phyloP scores from a whole-genome alignment of 1,140 invertebrate genomes.

The Samia ricini region DNA sequence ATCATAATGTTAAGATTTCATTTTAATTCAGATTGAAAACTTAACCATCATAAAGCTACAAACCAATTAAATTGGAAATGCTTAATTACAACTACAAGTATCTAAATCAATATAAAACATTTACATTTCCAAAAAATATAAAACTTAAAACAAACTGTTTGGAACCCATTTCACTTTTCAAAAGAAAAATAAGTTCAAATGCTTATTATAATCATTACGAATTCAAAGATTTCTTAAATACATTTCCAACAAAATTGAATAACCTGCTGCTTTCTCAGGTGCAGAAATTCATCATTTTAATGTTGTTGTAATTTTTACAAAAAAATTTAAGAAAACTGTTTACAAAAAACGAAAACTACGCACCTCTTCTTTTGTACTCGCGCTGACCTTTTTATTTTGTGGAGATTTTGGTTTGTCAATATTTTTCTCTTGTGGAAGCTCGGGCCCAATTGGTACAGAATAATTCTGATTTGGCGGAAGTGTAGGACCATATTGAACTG shows the following conservation, averaged over 20 bases:
- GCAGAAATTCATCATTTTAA: constrained; percentile 29
- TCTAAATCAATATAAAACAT: background rate
- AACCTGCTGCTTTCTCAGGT: constrained; percentile 22
- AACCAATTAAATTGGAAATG: constrained; percentile 32
- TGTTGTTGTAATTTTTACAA: background rate
- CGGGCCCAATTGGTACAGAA: constrained; percentile 53
- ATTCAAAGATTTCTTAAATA: background rate
- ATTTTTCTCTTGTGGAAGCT: constrained; percentile 44
- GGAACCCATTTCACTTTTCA: background rate
- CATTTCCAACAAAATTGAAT: constrained; percentile 18
- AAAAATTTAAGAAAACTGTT: background rate
- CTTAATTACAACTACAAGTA: background rate
- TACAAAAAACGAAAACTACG: background rate
- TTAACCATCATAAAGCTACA: constrained; percentile 48
- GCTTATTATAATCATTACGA: background rate
- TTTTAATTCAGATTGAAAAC: constrained; percentile 56
- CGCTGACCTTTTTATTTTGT: constrained; percentile 19
- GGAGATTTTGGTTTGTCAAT: constrained; percentile 25
- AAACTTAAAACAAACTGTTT: background rate
- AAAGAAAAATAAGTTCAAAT: background rate
- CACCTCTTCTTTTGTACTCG: constrained; percentile 17
- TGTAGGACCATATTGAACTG: constrained; percentile 44
- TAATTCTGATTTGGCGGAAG: constrained; percentile 53
- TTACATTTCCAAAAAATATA: background rate
- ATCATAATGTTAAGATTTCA: background rate